Conservation (phyloP, 2,113 vertebrate genomes). For the Cynopterus brachyotis region DNA sequence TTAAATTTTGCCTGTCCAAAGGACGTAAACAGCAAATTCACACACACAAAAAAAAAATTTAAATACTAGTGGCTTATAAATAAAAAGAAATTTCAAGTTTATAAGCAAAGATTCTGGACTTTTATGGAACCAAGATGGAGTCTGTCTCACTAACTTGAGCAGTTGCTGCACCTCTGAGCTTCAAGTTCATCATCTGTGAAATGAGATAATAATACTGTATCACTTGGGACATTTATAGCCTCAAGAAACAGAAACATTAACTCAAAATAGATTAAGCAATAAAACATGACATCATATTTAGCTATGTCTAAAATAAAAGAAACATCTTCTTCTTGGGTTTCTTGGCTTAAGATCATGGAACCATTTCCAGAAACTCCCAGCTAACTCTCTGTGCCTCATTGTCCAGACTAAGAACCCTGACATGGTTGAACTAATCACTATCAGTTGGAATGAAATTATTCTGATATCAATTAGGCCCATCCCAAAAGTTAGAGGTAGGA, state of each 20-base stretch:
- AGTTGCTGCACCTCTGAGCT: not conserved
- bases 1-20: not conserved
- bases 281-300: not conserved
- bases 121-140: not conserved
- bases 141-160: not conserved
- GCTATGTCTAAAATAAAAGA: not conserved
- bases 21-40: not conserved
- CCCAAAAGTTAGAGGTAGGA: not conserved
- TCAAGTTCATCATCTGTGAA: not conserved
- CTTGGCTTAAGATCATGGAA: not conserved
- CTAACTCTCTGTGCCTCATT: not conserved
- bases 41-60: not conserved
- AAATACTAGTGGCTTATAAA: not conserved
- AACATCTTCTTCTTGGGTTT: not conserved
- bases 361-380: not conserved
- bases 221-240: not conserved
- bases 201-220: not conserved
- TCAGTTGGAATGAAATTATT: not conserved
- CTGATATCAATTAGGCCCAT: not conserved
- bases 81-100: not conserved
- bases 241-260: not conserved
- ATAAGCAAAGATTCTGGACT: not conserved
- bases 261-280: not conserved
- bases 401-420: not conserved
- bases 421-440: not conserved